Evolutionary conservation across 2,888 invertebrate genomes (phyloP), one percentile per base, ranked within the genome.

Genomic region (Temnothorax unifasciatus): DNA sequence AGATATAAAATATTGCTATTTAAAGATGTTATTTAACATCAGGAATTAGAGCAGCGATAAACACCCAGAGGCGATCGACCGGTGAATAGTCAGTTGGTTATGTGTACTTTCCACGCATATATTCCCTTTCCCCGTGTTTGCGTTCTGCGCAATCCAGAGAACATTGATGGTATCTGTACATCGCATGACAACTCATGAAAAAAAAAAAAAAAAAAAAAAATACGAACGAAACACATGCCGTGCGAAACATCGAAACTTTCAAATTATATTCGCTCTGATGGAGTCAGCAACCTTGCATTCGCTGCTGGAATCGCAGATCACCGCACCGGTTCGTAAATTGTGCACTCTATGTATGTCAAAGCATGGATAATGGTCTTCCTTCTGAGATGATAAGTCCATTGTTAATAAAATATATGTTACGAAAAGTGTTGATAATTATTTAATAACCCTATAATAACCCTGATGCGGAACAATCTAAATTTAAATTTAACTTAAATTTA

Each of bases 81-180:
- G 85, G 85, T 91, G 87, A 89, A 87, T 71, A 88, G 84, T 87
- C 86, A 47, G 82, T 87, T 87, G 54, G 85, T 87, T 89, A 76
- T 59, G 82, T 63, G 86, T 82, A 79, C 87, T 87, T 88, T 90
- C 88, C 90, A 85, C 85, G 64, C 83, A 57, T 77, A 83, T 84
- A 73, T 82, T 59, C 74, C 85, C 85, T 79, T 88, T 90, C 88
- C 88, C 79, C 82, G 54, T 81, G 73, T 84, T 86, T 79, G 82
- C 81, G 83, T 90, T 91, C 84, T 85, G 73, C 54, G 74, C 87
- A 85, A 90, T 88, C 84, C 85, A 83, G 90, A 83, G 89, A 89
- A 85, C 86, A 89, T 90, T 89, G 85, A 74, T 88, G 85, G 76
- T 88, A 88, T 82, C 84, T 85, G 73, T 87, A 86, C 81, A 85